These are phyloP conservation scores for Leguminivora glycinivorella DNA, from an alignment of 1,140 invertebrate species.

Conservation along the genomic window DNA sequence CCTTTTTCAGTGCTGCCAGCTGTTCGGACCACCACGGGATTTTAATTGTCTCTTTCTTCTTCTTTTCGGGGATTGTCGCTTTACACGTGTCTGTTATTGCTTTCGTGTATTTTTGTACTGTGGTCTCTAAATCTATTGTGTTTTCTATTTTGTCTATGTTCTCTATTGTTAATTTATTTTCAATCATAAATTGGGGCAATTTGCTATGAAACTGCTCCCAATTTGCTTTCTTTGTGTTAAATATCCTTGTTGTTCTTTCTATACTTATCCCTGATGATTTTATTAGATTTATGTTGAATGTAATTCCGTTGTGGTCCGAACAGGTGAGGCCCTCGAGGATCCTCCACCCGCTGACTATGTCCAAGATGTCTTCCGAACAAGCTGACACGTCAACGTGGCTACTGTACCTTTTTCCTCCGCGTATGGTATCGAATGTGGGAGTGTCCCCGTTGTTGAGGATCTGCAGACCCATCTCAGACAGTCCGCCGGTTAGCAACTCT, in stretches of 20 bases:
- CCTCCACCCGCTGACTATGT: background rate
- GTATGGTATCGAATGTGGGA: slow-evolving; percentile 32
- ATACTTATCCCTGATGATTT: background rate
- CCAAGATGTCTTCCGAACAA: slow-evolving; percentile 18
- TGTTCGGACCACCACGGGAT: slow-evolving; percentile 34
- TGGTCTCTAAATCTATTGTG: background rate
- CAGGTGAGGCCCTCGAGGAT: slow-evolving; percentile 20
- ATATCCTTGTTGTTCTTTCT: slow-evolving; percentile 26
- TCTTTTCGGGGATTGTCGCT: slow-evolving; percentile 32
- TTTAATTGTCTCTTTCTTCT: slow-evolving; percentile 29
- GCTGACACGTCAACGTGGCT: slow-evolving; percentile 34
- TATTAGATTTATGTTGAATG: background rate
- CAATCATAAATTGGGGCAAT: slow-evolving; percentile 17
- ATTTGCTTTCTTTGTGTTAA: slow-evolving; percentile 33
- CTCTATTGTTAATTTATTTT: slow-evolving; percentile 31
- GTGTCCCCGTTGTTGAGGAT: slow-evolving; percentile 29
- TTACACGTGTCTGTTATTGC: slow-evolving; percentile 22
- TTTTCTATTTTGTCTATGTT: slow-evolving; percentile 9
- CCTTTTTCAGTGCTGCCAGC: background rate
- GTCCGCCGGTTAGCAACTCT: background rate
- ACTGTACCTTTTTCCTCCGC: slow-evolving; percentile 26
- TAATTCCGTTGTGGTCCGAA: slow-evolving; percentile 3
- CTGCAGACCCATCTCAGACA: slow-evolving; percentile 20
- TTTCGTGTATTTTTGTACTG: slow-evolving; percentile 5
- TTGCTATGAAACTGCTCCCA: too few species aligned